Base-by-base conservation (phyloP, 1,140 invertebrate genomes). In the Ostrea edulis region DNA sequence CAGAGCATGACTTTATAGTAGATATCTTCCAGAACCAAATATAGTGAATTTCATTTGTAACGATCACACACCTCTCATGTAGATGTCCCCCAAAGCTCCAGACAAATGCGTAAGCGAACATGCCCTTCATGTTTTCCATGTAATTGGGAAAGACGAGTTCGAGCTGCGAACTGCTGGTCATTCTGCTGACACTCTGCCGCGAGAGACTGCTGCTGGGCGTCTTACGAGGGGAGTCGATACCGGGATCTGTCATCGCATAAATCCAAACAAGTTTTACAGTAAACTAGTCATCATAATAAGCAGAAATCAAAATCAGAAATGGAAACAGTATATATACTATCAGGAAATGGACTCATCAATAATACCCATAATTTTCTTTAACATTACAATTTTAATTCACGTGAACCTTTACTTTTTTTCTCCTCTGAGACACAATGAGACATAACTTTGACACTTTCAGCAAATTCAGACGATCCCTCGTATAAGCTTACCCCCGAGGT, bases 71-170 rank as follows among this genome's bases (percentile, higher is more conserved):
- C 94, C 92, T 94, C 85, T 94, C 95, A 92, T 94, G 92, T 8
- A 95, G 88, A 82, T 93, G 90, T n/a, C 93, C 94, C 25, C 94
- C 94, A 91, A 95, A 95, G 4, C 91, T 91, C 94, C 94, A 95
- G 54, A 94, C 93, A 84, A 91, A 95, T 9, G 94, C 89, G 65
- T 94, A 93, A 65, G 93, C 93, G 92, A 94, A 95, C 91, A 95
- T 93, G 77, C 91, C 90, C 86, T 94, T 94, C 82, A 95, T 85
- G 52, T 91, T 88, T 29, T 92, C 90, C 3, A 90, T 88, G 85
- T 94, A 94, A 90, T 94, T 93, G 0, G 93, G 92, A 29, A 94
- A 91, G 35, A 92, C 85, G 22, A 91, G 84, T 87, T 94, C 94
- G 12, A 93, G 92, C 35, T 92, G 91, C 20, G 93, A 93, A 71